Evolutionary conservation across 2,113 vertebrate genomes (phyloP), one percentile per base, ranked within the genome.

Genomic region (Myxocyprinus asiaticus): DNA sequence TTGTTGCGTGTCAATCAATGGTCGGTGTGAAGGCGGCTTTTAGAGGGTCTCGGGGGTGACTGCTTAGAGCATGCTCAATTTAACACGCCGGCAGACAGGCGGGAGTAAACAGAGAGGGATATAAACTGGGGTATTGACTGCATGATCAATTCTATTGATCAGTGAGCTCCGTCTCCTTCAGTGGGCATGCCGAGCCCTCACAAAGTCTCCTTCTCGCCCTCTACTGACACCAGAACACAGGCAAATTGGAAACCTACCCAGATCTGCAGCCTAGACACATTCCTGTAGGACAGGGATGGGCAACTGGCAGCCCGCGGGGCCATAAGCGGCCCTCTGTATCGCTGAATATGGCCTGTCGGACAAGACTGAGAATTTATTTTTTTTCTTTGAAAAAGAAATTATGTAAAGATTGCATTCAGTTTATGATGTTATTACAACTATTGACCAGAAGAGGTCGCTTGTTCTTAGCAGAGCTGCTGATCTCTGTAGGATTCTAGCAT

Each of bases 61-160:
- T 81, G 85, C 85, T 90, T 85, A 89, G 85, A 88, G 84, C 87
- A 91, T 50, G 86, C 89, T 92, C 89, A 86, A 87, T 92, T 93
- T 91, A 93, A 92, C 91, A 90, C 82, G 88, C 87, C 82, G 82
- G 87, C 86, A 82, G 15, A 81, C 78, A 80, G 78, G 64, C 83
- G 85, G 88, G 89, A 90, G 90, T 89, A 93, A 93, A 92, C 91
- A 92, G 83, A 90, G 90, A 87, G 84, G 85, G 86, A 89, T 89
- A 91, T 88, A 86, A 89, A 92, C 89, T 88, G 69, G 67, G 14
- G 80, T 75, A 93, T 90, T 88, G 90, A 93, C 87, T 82, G 48
- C 51, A 59, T 92, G 88, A 92, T 94, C 90, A 91, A 93, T 94
- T 86, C 64, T 83, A 93, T 90, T 91, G 92, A 94, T 93, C 92